Percentiles rank a stretch among this genome's conserved stretches.
phyloP scores from a whole-genome alignment of 2,888 invertebrate genomes.

The Linnaemya tessellans region DNA sequence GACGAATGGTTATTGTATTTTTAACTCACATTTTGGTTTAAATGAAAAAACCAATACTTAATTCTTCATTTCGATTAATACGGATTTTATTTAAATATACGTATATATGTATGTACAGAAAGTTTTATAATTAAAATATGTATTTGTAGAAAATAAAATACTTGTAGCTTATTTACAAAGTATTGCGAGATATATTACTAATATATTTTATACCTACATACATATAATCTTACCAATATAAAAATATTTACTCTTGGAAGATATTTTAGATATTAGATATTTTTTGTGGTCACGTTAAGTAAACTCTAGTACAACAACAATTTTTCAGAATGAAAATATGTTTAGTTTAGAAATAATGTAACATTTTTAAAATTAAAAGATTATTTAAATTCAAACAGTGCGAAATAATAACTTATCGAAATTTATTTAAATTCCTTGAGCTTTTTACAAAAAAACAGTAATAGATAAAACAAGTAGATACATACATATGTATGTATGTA shows the following conservation, averaged over 20 bases:
- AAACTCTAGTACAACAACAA: background rate
- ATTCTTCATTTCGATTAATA: too few species aligned
- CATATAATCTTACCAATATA: constrained; percentile 8
- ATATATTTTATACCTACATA: background rate
- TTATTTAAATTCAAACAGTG: too few species aligned
- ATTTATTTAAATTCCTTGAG: too few species aligned
- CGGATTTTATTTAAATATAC: background rate
- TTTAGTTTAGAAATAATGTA: background rate
- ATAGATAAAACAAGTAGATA: too few species aligned
- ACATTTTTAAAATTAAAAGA: too few species aligned
- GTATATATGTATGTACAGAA: background rate
- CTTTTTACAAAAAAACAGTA: too few species aligned
- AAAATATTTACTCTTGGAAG: constrained; percentile 48
- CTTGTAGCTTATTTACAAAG: constrained; percentile 27
- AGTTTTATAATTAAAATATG: background rate
- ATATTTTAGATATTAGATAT: constrained; percentile 32
- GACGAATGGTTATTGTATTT: too few species aligned
- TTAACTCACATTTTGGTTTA: too few species aligned
- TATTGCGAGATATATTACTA: constrained; percentile 2
- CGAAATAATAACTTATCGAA: background rate
- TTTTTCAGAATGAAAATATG: background rate
- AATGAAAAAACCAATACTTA: too few species aligned
- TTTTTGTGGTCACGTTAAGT: background rate
- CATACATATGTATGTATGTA: too few species aligned
- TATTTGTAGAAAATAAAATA: background rate